Percentiles rank a stretch among this genome's conserved stretches.
Evolutionary conservation across 1,140 invertebrate genomes (phyloP).

Genomic region (Mercenaria mercenaria): DNA sequence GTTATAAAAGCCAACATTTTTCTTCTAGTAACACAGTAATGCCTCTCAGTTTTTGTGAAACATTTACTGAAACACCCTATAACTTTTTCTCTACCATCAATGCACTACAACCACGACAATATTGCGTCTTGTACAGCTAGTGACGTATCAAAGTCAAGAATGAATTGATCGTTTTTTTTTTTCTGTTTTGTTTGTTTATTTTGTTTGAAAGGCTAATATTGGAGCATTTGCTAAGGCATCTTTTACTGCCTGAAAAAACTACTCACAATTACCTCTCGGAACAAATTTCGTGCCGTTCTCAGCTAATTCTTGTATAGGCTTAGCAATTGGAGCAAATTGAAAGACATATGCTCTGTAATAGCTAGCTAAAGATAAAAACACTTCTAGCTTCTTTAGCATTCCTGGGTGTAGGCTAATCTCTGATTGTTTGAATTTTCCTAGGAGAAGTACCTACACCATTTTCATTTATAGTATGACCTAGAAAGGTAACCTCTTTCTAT

Average conservation of each 20-base stretch:
- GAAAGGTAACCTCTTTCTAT: neutral
- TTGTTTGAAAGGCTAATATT: conserved; percentile 50
- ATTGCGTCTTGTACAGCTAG: conserved; percentile 73
- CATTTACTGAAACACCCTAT: conserved; percentile 71
- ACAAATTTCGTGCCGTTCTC: conserved; percentile 51
- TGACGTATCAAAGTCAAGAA: conserved; percentile 73
- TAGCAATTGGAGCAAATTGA: conserved; percentile 61
- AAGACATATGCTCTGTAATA: conserved; percentile 59
- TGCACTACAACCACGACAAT: conserved; percentile 74
- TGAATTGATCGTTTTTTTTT: conserved; percentile 57
- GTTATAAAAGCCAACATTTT: conserved; percentile 70
- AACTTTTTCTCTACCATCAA: conserved; percentile 66
- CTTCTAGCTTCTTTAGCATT: conserved; percentile 58
- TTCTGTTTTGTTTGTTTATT: too few relatives aligned
- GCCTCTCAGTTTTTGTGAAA: conserved; percentile 82
- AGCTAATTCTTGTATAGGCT: conserved; percentile 51
- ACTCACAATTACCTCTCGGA: conserved; percentile 54
- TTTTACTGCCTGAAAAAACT: conserved; percentile 67
- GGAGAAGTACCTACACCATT: neutral
- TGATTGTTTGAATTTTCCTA: conserved; percentile 15
- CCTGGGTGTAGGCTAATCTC: conserved; percentile 64
- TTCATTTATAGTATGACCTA: neutral
- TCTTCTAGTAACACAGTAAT: conserved; percentile 83
- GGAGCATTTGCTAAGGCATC: conserved; percentile 51
- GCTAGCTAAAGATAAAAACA: conserved; percentile 61